Evolutionary conservation across 2,797 vertebrate species (phyloP), one percentile per base, ranked within the genome.

Genomic region (Mycteria americana): DNA sequence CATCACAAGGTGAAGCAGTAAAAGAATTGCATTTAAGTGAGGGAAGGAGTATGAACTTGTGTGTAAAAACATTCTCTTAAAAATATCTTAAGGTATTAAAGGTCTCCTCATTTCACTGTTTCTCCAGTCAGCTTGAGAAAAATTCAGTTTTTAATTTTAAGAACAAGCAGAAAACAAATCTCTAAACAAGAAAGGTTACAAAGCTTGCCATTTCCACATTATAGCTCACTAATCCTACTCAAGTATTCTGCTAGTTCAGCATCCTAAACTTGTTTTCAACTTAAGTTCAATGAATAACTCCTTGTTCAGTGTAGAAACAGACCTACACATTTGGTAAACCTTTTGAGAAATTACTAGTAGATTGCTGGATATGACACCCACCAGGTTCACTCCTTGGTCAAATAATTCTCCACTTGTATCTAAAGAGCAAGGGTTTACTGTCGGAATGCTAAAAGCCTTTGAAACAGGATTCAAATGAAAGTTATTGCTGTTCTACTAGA

Each of bases 401-500:
- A 82, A 53, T 65, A 35, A 45, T 70, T 74, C 82, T 68, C 60
- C 37, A 76, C 33, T 67, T 87, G 6, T 64, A 87, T 53, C 65
- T 85, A 43, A 80, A 75, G 50, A 89, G 68, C 56, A 83, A 72
- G 43, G 15, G 23, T 53, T 95, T 89, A 91, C 23, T 60, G 18
- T 67, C 68, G 80, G 87, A 80, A 88, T 22, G 73, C 56, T 87
- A 68, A 33, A 76, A 85, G 72, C 54, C 57, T 95, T 83, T 91
- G 60, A 88, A 89, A 91, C 37, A 76, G 63, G 48, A 89, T 51
- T 92, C 65, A 92, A 67, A 72, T 78, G 23, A 43, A 76, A 63
- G 57, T 88, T 95, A 94, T 54, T 88, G 93, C 92, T 89, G 50
- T 78, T 89, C 62, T 86, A 72, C 37, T 80, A 89, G 75, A 80